These are phyloP conservation scores for Artibeus lituratus DNA, from an alignment of 2,797 vertebrate species.

Conservation along the genomic window DNA sequence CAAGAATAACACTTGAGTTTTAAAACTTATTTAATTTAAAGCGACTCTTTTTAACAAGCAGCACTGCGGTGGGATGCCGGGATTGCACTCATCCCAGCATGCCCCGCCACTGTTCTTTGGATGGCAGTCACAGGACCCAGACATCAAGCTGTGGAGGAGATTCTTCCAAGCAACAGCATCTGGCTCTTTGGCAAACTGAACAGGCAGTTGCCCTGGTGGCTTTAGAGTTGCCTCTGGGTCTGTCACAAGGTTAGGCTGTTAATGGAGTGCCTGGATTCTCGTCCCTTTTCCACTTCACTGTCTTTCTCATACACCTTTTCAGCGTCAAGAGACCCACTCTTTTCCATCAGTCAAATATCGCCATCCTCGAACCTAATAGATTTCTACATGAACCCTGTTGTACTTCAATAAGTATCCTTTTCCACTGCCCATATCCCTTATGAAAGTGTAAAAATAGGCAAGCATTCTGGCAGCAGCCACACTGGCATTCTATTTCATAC, in stretches of 20 bases:
- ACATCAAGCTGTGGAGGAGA: constrained; percentile 81
- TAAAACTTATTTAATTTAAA: constrained; percentile 56
- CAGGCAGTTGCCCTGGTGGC: constrained; percentile 59
- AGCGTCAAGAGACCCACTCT: not conserved
- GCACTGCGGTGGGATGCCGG: constrained; percentile 53
- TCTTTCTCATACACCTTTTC: constrained; percentile 38
- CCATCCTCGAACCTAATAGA: not conserved
- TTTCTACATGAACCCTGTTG: not conserved
- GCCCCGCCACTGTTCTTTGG: constrained; percentile 76
- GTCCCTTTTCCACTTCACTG: constrained; percentile 19
- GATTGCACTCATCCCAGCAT: constrained; percentile 73
- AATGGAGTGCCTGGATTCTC: constrained; percentile 50
- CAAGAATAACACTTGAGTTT: constrained; percentile 17
- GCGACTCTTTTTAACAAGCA: constrained; percentile 42
- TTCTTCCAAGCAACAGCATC: constrained; percentile 85
- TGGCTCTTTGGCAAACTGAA: constrained; percentile 83
- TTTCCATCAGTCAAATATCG: not conserved
- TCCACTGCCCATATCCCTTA: not conserved
- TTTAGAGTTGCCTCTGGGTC: constrained; percentile 74
- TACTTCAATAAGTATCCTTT: not conserved
- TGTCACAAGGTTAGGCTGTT: constrained; percentile 66
- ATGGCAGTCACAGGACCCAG: constrained; percentile 80
- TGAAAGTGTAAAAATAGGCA: not conserved
- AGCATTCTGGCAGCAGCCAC: constrained; percentile 47
- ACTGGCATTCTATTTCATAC: constrained; percentile 51